These are phyloP conservation scores for Mylabris sibirica DNA, from an alignment of 2,888 invertebrate genomes.

Conservation along the genomic window DNA sequence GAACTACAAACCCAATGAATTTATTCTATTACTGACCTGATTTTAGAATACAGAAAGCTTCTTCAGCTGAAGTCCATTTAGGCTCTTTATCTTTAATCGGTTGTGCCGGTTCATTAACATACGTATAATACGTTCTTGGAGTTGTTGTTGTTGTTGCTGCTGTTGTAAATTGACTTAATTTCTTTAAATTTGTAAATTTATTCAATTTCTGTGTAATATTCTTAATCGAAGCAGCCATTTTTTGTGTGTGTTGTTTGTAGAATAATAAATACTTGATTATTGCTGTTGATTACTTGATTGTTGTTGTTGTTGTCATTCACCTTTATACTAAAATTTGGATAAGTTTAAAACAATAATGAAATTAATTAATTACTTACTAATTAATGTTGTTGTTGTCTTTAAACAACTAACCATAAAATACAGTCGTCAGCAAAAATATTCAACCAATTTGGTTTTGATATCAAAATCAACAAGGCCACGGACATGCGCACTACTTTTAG, in stretches of 20 bases:
- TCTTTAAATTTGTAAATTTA: conserved; percentile 25
- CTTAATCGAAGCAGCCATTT: conserved; percentile 53
- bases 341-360: not conserved
- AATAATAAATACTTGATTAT: not conserved
- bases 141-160: conserved; percentile 37
- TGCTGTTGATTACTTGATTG: not conserved
- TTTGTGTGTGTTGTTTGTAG: conserved; percentile 14
- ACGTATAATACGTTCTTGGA: conserved; percentile 75
- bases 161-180: conserved; percentile 15
- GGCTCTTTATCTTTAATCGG: conserved; percentile 78
- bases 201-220: conserved; percentile 21
- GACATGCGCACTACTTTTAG: not conserved
- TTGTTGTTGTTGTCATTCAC: not conserved
- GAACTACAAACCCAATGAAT: too few relatives aligned
- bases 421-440: not conserved
- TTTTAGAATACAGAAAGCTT: conserved; percentile 80
- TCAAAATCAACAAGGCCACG: not conserved
- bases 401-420: not conserved
- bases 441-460: not conserved
- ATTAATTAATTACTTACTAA: not conserved
- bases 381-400: not conserved
- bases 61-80: conserved; percentile 74
- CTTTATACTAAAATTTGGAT: not conserved
- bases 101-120: conserved; percentile 82
- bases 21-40: conserved; percentile 68